A percentile compares a stretch with the other conserved stretches of the same genome.
Conservation (phyloP, 2,797 vertebrate genomes). For the Menidia menidia region DNA sequence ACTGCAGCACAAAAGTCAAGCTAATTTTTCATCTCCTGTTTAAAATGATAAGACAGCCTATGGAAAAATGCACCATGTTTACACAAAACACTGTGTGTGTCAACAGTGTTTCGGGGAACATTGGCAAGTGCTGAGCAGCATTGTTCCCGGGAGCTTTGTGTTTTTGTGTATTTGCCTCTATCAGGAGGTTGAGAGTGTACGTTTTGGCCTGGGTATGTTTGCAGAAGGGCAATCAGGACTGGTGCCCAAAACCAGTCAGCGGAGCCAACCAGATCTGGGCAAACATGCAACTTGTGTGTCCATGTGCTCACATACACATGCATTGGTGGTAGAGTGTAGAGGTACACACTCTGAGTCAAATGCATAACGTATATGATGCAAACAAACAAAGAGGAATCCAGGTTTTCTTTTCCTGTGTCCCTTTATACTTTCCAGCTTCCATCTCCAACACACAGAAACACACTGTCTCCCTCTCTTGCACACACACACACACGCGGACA, state of each 20-base stretch:
- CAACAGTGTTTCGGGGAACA: slow-evolving; percentile 63
- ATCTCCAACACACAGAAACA: slow-evolving; percentile 27
- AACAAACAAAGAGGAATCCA: slow-evolving; percentile 75
- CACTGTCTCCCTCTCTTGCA: slow-evolving; percentile 1
- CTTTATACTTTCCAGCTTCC: slow-evolving; percentile 44
- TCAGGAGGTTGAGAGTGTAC: slow-evolving; percentile 70
- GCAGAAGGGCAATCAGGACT: slow-evolving; percentile 79
- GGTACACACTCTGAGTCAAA: slow-evolving; percentile 56
- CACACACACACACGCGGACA: slow-evolving; percentile 5
- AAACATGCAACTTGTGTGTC: slow-evolving; percentile 74
- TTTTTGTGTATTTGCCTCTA: slow-evolving; percentile 66
- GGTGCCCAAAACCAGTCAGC: slow-evolving; percentile 68
- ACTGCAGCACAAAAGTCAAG: slow-evolving; percentile 57
- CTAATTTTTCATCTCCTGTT: slow-evolving; percentile 75
- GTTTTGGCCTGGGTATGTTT: slow-evolving; percentile 80
- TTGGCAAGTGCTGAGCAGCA: slow-evolving; percentile 65
- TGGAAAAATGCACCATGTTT: slow-evolving; percentile 67
- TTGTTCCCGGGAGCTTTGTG: slow-evolving; percentile 72
- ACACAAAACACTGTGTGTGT: slow-evolving; percentile 68
- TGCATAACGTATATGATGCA: slow-evolving; percentile 70
- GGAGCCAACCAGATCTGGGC: slow-evolving; percentile 77
- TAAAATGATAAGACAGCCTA: slow-evolving; percentile 77
- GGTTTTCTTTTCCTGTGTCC: slow-evolving; percentile 52
- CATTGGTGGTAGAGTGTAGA: slow-evolving; percentile 12
- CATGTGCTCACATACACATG: slow-evolving; percentile 25